A percentile compares a stretch with the other conserved stretches of the same genome.
phyloP scores from a whole-genome alignment of 2,113 vertebrate genomes.

The Rhinoptilus africanus region DNA sequence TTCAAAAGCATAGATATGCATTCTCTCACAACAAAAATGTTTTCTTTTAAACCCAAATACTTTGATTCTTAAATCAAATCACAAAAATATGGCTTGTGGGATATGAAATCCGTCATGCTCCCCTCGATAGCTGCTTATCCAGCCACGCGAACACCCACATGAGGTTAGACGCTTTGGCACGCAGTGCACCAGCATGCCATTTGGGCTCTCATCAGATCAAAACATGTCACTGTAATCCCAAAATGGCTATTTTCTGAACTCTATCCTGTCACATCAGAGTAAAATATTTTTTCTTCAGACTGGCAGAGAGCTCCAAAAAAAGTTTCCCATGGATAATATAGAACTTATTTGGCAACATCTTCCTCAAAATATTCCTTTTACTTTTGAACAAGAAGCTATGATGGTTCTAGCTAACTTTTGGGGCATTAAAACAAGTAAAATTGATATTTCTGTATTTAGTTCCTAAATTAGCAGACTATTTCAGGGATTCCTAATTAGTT shows the following conservation, averaged over 20 bases:
- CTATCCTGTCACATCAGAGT: neutral
- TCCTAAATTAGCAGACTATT: neutral
- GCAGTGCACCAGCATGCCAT: neutral
- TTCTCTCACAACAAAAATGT: neutral
- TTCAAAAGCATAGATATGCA: neutral
- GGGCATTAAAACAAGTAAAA: neutral
- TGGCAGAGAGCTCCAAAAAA: neutral
- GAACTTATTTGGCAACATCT: neutral
- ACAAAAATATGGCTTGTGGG: neutral
- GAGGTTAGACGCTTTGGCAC: neutral
- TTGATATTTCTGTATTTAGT: neutral
- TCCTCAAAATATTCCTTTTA: neutral
- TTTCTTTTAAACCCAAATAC: neutral
- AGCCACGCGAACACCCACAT: neutral
- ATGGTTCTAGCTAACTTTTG: neutral
- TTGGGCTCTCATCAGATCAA: neutral
- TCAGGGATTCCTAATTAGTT: neutral
- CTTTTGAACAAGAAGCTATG: neutral
- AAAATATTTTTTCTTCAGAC: neutral
- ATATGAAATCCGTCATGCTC: neutral
- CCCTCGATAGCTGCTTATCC: neutral
- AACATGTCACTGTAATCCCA: neutral
- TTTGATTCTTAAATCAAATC: neutral
- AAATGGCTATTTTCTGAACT: neutral
- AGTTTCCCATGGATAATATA: conserved; percentile 37